phyloP scores from a whole-genome alignment of 2,888 invertebrate species.

The Amphipyra tragopoginis region DNA sequence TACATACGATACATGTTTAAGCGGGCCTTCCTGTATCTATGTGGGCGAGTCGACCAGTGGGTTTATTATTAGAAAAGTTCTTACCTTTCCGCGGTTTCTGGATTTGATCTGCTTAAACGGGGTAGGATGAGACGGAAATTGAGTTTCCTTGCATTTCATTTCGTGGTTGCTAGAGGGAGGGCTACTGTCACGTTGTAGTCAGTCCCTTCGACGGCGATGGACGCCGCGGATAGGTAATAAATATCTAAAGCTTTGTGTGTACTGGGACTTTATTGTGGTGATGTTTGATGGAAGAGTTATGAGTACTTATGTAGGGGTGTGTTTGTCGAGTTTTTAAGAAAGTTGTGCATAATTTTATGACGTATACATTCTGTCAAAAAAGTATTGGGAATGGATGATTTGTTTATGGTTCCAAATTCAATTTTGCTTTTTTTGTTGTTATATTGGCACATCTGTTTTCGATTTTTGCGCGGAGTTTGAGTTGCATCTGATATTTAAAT shows the following conservation, averaged over 20 bases:
- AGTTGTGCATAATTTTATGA: background rate
- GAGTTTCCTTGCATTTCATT: conserved; percentile 78
- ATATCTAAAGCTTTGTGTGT: conserved; percentile 50
- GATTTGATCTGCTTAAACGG: conserved; percentile 64
- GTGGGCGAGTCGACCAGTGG: conserved; percentile 51
- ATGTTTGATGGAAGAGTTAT: conserved; percentile 14
- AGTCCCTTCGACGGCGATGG: conserved; percentile 60
- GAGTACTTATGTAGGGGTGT: too few relatives aligned
- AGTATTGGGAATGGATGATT: too few relatives aligned
- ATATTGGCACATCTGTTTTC: too few relatives aligned
- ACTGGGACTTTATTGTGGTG: conserved; percentile 3
- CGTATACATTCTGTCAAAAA: too few relatives aligned
- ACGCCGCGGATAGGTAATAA: conserved; percentile 55
- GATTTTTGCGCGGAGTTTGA: too few relatives aligned
- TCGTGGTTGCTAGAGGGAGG: conserved; percentile 63
- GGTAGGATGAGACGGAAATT: conserved; percentile 74
- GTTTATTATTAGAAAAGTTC: conserved; percentile 75
- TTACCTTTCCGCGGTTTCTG: conserved; percentile 65
- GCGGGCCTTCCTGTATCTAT: conserved; percentile 54
- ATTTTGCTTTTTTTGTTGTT: too few relatives aligned
- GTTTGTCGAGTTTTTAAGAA: background rate
- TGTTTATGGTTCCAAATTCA: too few relatives aligned
- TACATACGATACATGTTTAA: conserved; percentile 58
- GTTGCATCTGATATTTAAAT: too few relatives aligned
- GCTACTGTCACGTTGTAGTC: conserved; percentile 62